Percentiles rank a stretch among this genome's conserved stretches.
phyloP scores from a whole-genome alignment of 2,797 vertebrate species.

The Spondyliosoma cantharus region DNA sequence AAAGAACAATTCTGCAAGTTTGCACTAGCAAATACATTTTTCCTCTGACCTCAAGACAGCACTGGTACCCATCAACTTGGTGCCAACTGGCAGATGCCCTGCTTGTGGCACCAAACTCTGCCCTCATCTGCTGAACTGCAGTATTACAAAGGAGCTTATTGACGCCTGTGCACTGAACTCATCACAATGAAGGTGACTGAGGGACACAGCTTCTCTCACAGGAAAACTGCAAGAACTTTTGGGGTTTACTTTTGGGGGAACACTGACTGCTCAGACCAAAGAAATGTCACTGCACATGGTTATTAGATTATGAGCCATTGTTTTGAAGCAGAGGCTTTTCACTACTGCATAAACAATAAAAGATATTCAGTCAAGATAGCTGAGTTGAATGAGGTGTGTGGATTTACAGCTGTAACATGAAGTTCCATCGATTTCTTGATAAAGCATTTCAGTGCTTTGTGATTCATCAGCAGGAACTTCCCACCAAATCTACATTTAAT shows the following conservation, averaged over 20 bases:
- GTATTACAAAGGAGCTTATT: constrained; percentile 59
- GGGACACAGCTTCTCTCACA: constrained; percentile 4
- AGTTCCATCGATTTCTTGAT: not conserved
- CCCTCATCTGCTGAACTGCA: constrained; percentile 72
- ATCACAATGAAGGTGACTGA: not conserved
- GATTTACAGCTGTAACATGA: not conserved
- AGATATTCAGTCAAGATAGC: constrained; percentile 1
- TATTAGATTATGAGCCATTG: not conserved
- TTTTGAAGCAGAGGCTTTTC: constrained; percentile 8
- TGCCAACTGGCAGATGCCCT: not conserved
- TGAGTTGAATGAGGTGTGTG: not conserved
- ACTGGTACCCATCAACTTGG: not conserved
- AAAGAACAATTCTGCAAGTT: constrained; percentile 1
- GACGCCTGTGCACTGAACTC: not conserved
- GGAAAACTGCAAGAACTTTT: not conserved
- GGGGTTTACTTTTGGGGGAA: too few species aligned
- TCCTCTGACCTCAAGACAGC: not conserved
- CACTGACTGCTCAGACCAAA: constrained; percentile 1
- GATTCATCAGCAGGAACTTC: not conserved
- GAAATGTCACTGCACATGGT: not conserved
- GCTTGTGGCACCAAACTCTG: constrained; percentile 59
- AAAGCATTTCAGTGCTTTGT: not conserved
- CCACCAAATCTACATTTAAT: not conserved
- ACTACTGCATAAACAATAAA: not conserved
- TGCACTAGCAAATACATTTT: constrained; percentile 5